Base-by-base conservation (phyloP, 2,888 invertebrate species). In the Bibio marci region DNA sequence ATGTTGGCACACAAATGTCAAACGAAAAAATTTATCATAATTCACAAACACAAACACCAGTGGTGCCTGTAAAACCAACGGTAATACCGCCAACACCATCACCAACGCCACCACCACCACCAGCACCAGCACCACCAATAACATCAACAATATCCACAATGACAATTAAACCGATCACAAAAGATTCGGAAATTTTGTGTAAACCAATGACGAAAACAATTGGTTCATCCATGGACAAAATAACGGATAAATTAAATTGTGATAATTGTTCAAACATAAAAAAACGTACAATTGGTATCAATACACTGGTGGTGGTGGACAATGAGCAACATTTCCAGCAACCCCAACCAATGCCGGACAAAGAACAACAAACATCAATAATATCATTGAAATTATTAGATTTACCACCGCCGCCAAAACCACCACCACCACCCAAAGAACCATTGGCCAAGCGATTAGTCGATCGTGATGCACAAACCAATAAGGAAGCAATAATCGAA, bases 211-310 rank as follows among this genome's bases (percentile, higher is more conserved):
- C 59, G 28, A 59, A 61, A 22, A 65, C 65, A 3, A 59, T 68
- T 33, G 73, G 66, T 37, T 59, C 62, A 41, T 70, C 70, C 3
- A 65, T 68, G 31, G 60, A 68, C 46, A 63, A 59, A 8, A 53
- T 65, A n/a, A 57, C 56, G 10, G 66, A 67, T n/a, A n/a, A n/a
- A 46, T 49, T 57, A 31, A 48, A 64, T 34, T 73, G 72, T 50
- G 63, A 63, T 35, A 69, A 65, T 53, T 71, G 70, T 49, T 59
- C 55, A 30, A 30, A 18, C 18, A 53, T 55, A 4, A 47, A 53
- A 37, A 72, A 67, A 41, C 62, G 66, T 37, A 69, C 66, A 35
- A 59, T 76, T 30, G 74, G 69, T 7, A 67, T 73, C 13, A 75
- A 77, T 27, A 66, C 69, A n/a, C n/a, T n/a, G n/a, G n/a, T n/a